Conservation (phyloP, 2,797 vertebrate species). For the Pitangus sulphuratus region DNA sequence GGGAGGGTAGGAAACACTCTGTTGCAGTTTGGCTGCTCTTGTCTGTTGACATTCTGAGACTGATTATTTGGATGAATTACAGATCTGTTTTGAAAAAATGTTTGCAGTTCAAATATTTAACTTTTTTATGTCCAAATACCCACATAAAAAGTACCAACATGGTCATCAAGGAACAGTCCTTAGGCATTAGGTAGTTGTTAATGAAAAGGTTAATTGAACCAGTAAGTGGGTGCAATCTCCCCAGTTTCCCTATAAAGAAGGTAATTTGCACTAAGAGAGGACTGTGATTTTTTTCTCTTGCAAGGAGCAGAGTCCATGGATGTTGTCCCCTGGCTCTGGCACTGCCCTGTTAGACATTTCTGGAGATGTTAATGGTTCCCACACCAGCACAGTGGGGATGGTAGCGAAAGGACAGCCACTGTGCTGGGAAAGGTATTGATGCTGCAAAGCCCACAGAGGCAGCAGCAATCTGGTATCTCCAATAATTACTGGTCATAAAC, state of each 20-base stretch:
- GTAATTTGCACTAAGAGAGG: not conserved
- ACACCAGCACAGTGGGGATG: not conserved
- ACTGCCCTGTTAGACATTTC: not conserved
- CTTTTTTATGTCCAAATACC: not conserved
- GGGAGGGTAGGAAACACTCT: not conserved
- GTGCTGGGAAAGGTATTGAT: not conserved
- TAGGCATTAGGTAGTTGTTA: not conserved
- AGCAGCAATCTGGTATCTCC: not conserved
- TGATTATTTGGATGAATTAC: not conserved
- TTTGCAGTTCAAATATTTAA: not conserved
- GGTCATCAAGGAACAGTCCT: not conserved
- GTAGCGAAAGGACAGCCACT: not conserved
- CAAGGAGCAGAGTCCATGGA: not conserved
- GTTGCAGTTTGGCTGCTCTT: not conserved
- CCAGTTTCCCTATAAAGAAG: not conserved
- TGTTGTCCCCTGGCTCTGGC: not conserved
- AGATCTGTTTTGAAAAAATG: not conserved
- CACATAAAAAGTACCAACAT: not conserved
- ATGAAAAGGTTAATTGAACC: not conserved
- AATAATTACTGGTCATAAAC: not conserved
- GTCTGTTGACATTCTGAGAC: not conserved
- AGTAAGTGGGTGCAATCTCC: not conserved
- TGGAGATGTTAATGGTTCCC: not conserved
- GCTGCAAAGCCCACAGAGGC: not conserved
- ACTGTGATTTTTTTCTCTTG: not conserved